Conservation (phyloP, 2,888 invertebrate genomes). For the Drosophila ustulata region DNA sequence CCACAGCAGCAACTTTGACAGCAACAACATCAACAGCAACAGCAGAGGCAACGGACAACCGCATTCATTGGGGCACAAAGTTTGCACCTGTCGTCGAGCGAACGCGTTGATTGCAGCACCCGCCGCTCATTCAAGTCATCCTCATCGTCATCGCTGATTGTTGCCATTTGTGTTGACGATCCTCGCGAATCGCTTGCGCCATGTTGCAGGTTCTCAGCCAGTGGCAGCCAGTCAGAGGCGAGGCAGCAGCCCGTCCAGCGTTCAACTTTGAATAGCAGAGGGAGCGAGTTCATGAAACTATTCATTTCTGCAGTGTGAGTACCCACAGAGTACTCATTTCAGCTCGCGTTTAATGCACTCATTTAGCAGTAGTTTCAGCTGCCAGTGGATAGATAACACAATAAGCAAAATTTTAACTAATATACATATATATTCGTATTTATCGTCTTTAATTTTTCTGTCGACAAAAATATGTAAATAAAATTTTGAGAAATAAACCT, state of each 20-base stretch:
- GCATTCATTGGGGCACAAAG: constrained; percentile 70
- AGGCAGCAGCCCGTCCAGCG: constrained; percentile 45
- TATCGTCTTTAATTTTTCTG: too few species aligned
- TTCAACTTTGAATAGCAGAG: neutral
- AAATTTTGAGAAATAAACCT: too few species aligned
- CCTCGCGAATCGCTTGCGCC: constrained; percentile 45
- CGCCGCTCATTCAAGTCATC: constrained; percentile 36
- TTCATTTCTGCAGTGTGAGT: neutral
- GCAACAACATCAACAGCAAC: constrained; percentile 26
- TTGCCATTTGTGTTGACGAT: constrained; percentile 70
- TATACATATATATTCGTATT: too few species aligned
- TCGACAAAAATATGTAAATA: too few species aligned
- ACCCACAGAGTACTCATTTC: neutral
- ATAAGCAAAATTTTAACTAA: too few species aligned
- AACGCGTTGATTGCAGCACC: constrained; percentile 75
- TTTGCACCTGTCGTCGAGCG: constrained; percentile 73
- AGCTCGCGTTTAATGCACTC: neutral
- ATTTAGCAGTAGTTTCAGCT: neutral
- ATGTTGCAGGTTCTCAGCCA: constrained; percentile 40
- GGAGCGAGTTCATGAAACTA: constrained; percentile 39
- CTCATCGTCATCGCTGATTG: constrained; percentile 50
- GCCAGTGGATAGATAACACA: neutral
- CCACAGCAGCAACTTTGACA: constrained; percentile 43
- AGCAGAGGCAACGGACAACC: constrained; percentile 34
- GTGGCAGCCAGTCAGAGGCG: constrained; percentile 13